Conservation (phyloP, 2,888 invertebrate genomes). For the Meta bourneti region DNA sequence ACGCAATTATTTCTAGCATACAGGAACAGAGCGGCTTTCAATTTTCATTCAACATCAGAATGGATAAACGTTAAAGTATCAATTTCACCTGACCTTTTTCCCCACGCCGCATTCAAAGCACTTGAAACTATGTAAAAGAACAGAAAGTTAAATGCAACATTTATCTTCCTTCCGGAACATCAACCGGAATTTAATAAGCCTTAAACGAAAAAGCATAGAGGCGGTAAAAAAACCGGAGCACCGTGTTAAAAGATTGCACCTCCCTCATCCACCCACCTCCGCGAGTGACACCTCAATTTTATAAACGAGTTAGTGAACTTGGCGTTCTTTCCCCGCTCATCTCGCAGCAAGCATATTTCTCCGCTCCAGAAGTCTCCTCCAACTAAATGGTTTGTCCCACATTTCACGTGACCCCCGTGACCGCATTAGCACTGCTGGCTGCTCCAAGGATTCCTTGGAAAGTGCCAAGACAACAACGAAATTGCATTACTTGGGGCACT, state of each 20-base stretch:
- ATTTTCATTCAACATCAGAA: no score
- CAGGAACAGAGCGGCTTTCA: no score
- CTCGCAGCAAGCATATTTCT: slow-evolving; percentile 10
- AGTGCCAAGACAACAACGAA: slow-evolving; percentile 33
- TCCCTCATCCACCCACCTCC: background rate
- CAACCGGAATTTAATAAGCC: background rate
- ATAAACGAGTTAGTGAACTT: background rate
- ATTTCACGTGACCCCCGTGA: background rate
- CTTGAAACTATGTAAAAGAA: background rate
- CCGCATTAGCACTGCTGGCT: slow-evolving; percentile 31
- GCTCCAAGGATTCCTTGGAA: background rate
- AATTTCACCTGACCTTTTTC: no score
- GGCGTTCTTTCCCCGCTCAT: background rate
- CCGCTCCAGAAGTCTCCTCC: background rate
- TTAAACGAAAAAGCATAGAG: background rate
- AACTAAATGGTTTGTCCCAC: slow-evolving; percentile 33
- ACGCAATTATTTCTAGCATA: no score
- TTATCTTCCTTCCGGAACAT: background rate
- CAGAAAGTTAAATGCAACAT: background rate
- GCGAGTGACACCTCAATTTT: background rate
- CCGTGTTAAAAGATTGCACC: slow-evolving; percentile 2
- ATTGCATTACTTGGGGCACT: slow-evolving; percentile 44
- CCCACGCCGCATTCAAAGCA: no score
- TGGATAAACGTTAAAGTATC: no score
- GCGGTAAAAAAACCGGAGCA: background rate